Percentiles rank a stretch among this genome's conserved stretches.
phyloP scores from a whole-genome alignment of 2,113 vertebrate species.

The Xyliphius kryptos region DNA sequence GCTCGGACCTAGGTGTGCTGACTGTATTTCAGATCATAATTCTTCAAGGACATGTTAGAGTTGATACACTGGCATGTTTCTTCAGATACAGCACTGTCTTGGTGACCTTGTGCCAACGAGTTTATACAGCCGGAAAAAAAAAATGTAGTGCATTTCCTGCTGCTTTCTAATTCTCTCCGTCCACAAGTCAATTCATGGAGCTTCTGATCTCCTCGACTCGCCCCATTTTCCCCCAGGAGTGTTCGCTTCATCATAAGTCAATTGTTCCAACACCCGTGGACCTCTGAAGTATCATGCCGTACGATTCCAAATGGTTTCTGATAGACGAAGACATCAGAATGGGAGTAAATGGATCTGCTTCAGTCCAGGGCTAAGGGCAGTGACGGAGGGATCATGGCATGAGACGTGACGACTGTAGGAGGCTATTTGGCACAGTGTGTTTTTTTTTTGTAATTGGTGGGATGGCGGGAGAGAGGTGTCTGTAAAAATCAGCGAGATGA shows the following conservation, averaged over 20 bases:
- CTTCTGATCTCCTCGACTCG: constrained; percentile 50
- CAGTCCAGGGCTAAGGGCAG: constrained; percentile 45
- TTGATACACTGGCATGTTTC: no score
- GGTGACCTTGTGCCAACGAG: constrained; percentile 48
- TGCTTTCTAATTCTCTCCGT: constrained; percentile 29
- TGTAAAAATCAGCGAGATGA: no score
- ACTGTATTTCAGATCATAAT: no score
- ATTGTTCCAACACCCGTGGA: constrained; percentile 58
- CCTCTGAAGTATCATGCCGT: constrained; percentile 39
- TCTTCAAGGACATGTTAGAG: no score
- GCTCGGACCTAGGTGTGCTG: no score
- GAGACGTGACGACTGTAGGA: background rate
- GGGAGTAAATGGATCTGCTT: constrained; percentile 46
- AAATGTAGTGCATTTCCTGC: constrained; percentile 43
- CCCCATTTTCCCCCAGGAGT: constrained; percentile 56
- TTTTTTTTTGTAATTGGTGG: no score
- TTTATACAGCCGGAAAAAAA: constrained; percentile 50
- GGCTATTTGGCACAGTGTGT: no score
- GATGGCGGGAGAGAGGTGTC: no score
- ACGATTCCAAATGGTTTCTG: constrained; percentile 60
- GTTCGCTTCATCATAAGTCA: constrained; percentile 59
- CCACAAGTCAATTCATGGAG: constrained; percentile 52
- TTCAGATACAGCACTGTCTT: no score
- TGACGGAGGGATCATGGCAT: constrained; percentile 27
- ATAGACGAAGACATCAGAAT: constrained; percentile 63